These are phyloP conservation scores for Trematomus loennbergii DNA, from an alignment of 2,113 vertebrate species.

Conservation along the genomic window DNA sequence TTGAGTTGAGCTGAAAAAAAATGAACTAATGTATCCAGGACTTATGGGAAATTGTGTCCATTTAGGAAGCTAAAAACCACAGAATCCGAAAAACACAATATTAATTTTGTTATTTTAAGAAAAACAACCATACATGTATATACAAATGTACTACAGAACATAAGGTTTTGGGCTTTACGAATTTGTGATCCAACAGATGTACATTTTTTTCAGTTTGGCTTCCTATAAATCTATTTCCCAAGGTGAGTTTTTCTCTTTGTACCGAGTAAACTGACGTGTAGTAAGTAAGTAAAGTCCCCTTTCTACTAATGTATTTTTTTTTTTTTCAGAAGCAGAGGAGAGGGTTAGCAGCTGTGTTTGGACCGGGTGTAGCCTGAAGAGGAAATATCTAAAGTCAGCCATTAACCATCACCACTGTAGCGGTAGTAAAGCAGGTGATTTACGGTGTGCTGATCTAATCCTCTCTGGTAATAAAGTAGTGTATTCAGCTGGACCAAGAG, in stretches of 20 bases:
- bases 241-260: too few relatives aligned
- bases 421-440: constrained; percentile 52
- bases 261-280: not conserved
- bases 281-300: not conserved
- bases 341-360: constrained; percentile 70
- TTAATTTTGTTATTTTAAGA: too few relatives aligned
- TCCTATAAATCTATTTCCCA: too few relatives aligned
- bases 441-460: constrained; percentile 47
- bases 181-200: too few relatives aligned
- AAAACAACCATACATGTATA: not conserved
- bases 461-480: constrained; percentile 40
- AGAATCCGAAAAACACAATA: not conserved
- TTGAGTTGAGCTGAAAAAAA: not conserved
- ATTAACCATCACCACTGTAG: constrained; percentile 27
- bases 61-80: not conserved
- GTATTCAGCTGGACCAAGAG: constrained; percentile 27
- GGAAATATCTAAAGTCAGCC: constrained; percentile 44
- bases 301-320: not conserved
- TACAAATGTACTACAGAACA: too few relatives aligned
- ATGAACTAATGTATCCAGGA: not conserved
- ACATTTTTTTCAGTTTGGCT: too few relatives aligned
- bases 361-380: constrained; percentile 26
- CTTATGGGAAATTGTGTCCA: not conserved
- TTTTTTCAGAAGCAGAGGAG: constrained; percentile 15
- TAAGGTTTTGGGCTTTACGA: not conserved